Evolutionary conservation across 2,113 vertebrate genomes (phyloP), one percentile per base, ranked within the genome.

Genomic region (Amphiprion ocellaris): DNA sequence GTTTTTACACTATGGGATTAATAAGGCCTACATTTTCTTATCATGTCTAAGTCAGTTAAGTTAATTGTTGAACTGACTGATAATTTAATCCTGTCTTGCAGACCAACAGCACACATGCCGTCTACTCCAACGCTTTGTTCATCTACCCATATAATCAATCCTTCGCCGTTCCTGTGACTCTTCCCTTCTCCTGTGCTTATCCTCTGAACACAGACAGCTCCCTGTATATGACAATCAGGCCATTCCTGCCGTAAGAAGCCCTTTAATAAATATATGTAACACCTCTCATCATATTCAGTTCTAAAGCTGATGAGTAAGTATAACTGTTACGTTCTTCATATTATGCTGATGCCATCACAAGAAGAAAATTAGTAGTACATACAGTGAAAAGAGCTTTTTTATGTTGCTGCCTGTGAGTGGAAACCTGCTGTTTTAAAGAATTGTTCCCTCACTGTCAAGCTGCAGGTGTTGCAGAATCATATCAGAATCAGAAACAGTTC

Each of bases 111-210:
- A 93, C 91, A 61, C 90, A 93, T 55, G 87, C 69, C 5, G 81
- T 82, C 70, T 93, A 90, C 79, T 89, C 78, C 83, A 94, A 93
- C 73, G 81, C 4, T 50, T 81, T 94, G 59, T 93, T 90, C 17
- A 4, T 94, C 15, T 92, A 92, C 59, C 73, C 77, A 6, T 69
- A 11, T 30, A 76, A 73, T 17, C 10, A 1, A 0, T 80, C 83
- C 33, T 91, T 90, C 21, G 0, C 9, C 1, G 1, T 55, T 37
- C 82, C 92, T 47, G 17, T 59, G 39, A 79, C 69, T 10, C 46
- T 92, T 60, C 87, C 90, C 28, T 91, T 94, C 82, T 89, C 87
- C 44, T 93, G 93, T 7, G 77, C 56, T 0, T 94, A 90, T 81
- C 82, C 92, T 5, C 77, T 93, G 62, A 73, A 89, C 4, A 77